Conservation (phyloP, 1,140 invertebrate species). For the Phortica variegata region DNA sequence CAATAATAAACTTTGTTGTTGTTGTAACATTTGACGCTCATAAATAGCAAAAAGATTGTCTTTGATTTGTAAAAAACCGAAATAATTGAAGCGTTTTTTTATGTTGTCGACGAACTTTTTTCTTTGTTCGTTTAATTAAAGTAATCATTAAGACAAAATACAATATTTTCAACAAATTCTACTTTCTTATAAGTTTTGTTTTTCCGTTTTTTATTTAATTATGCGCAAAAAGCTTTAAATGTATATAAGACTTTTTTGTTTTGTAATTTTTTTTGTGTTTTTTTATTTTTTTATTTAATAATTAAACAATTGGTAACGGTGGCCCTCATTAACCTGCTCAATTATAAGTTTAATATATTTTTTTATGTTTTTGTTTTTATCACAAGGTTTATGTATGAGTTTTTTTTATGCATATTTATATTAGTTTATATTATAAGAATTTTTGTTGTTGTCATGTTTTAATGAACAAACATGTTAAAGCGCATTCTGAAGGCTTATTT, state of each 20-base stretch:
- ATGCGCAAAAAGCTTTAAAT: conserved; percentile 20
- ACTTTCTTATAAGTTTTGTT: conserved; percentile 15
- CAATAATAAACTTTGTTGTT: conserved; percentile 7
- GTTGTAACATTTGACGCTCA: no score
- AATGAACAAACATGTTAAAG: conserved; percentile 5
- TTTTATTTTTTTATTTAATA: conserved; percentile 19
- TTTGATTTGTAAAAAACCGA: conserved; percentile 23
- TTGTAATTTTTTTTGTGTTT: not conserved
- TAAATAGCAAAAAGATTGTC: conserved; percentile 48
- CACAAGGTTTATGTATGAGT: conserved; percentile 38
- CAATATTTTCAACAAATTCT: conserved; percentile 13
- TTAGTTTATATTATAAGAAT: conserved; percentile 9
- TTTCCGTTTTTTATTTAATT: not conserved
- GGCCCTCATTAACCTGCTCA: conserved; percentile 48
- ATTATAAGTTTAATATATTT: conserved; percentile 20
- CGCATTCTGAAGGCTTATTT: conserved; percentile 8
- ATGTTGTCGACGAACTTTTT: conserved; percentile 12
- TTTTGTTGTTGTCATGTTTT: conserved; percentile 10
- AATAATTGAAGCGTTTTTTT: conserved; percentile 6
- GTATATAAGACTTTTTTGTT: conserved; percentile 26
- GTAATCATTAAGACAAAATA: conserved; percentile 12
- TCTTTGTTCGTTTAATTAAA: conserved; percentile 14
- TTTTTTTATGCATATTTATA: conserved; percentile 22
- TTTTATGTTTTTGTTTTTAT: conserved; percentile 29
- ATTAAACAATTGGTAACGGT: conserved; percentile 42